phyloP scores from a whole-genome alignment of 1,140 invertebrate species.

The Drosophila ohnishii region DNA sequence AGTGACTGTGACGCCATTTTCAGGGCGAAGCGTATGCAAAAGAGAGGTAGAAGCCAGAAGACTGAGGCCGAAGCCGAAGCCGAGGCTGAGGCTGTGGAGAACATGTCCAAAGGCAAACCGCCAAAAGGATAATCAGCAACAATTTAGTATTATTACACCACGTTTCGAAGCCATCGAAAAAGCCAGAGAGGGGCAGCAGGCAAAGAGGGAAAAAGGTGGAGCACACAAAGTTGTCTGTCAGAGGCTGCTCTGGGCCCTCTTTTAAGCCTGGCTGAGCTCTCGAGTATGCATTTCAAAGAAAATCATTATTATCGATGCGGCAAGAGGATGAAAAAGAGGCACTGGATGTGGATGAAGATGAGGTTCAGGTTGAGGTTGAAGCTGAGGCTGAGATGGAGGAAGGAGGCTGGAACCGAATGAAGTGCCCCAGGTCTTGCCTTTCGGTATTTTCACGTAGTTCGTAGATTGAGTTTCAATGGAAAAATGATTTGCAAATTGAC shows the following conservation, averaged over 20 bases:
- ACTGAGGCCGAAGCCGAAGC: not conserved
- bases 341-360: slow-evolving; percentile 12
- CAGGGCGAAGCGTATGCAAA: slow-evolving; percentile 73
- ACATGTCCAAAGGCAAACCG: slow-evolving; percentile 80
- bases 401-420: not conserved
- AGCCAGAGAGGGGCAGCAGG: not conserved
- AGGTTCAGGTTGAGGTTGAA: slow-evolving; percentile 10
- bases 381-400: not conserved
- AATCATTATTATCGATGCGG: slow-evolving; percentile 82
- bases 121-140: slow-evolving; percentile 83
- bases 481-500: slow-evolving; percentile 83
- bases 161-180: slow-evolving; percentile 79
- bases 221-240: slow-evolving; percentile 77
- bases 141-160: slow-evolving; percentile 83
- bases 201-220: slow-evolving; percentile 18
- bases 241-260: slow-evolving; percentile 44
- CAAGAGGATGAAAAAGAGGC: slow-evolving; percentile 41
- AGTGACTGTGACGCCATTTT: slow-evolving; percentile 78
- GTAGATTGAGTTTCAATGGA: slow-evolving; percentile 82
- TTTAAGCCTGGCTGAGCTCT: slow-evolving; percentile 56
- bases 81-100: slow-evolving; percentile 17
- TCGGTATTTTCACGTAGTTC: slow-evolving; percentile 78
- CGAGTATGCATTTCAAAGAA: slow-evolving; percentile 82
- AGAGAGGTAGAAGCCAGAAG: slow-evolving; percentile 52
- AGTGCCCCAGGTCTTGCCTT: slow-evolving; percentile 52